phyloP scores from a whole-genome alignment of 1,140 invertebrate genomes.

The Amyelois transitella region DNA sequence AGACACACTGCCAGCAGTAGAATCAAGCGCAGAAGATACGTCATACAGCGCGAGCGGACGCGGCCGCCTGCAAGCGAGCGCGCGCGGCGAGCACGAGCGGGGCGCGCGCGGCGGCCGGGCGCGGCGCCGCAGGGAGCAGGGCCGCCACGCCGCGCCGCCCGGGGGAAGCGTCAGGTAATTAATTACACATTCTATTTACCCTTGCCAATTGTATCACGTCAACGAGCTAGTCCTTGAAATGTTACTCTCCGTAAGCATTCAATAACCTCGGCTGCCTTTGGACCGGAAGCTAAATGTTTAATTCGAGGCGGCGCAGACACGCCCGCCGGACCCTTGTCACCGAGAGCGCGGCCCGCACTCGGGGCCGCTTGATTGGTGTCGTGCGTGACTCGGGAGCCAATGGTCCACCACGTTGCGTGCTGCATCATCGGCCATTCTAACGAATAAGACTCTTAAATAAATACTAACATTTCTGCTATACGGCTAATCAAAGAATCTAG shows the following conservation, averaged over 20 bases:
- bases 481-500: not conserved
- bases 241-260: too few species aligned
- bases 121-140: constrained; percentile 26
- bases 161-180: constrained; percentile 22
- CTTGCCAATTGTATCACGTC: not conserved
- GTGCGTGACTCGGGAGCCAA: not conserved
- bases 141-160: constrained; percentile 21
- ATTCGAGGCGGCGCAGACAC: not conserved
- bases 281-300: not conserved
- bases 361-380: not conserved
- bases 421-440: not conserved
- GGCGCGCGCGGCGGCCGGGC: constrained; percentile 8
- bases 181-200: not conserved
- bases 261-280: too few species aligned
- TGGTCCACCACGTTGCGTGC: not conserved
- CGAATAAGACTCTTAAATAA: not conserved
- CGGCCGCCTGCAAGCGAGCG: constrained; percentile 5
- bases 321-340: not conserved
- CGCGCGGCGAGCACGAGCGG: constrained; percentile 6
- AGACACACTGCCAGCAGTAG: constrained; percentile 49
- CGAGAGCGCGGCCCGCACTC: not conserved
- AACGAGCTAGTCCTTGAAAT: too few species aligned
- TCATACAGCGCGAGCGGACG: constrained; percentile 24
- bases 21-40: constrained; percentile 47
- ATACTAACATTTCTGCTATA: not conserved